phyloP scores from a whole-genome alignment of 2,113 vertebrate genomes.

The Oncorhynchus gorbuscha region DNA sequence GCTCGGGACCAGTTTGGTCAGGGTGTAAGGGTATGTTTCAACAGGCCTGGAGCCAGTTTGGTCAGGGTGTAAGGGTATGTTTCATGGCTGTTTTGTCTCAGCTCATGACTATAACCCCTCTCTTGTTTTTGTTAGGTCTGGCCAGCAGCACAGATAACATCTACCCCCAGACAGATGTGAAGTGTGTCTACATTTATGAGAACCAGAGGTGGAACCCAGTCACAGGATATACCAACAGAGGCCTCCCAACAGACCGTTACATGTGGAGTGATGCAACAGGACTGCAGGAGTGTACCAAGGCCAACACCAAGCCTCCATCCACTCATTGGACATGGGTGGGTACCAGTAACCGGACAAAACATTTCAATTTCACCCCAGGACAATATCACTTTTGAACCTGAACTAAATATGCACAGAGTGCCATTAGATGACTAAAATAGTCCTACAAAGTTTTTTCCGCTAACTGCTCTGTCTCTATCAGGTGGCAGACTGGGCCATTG shows the following conservation, averaged over 20 bases:
- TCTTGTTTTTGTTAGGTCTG: conserved; percentile 68
- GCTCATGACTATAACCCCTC: not conserved
- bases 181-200: conserved; percentile 91
- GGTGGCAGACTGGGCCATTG: conserved; percentile 90
- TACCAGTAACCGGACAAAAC: conserved; percentile 11
- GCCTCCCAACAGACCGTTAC: conserved; percentile 93
- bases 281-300: conserved; percentile 91
- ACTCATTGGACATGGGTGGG: conserved; percentile 94
- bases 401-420: too few species aligned
- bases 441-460: not conserved
- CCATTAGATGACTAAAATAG: not conserved
- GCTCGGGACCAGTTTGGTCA: too few species aligned
- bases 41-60: too few species aligned
- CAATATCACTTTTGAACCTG: too few species aligned
- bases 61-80: too few species aligned
- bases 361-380: conserved; percentile 2
- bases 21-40: too few species aligned
- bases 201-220: conserved; percentile 98
- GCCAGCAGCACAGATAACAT: conserved; percentile 86
- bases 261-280: conserved; percentile 97
- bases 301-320: conserved; percentile 86
- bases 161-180: conserved; percentile 86
- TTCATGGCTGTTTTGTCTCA: too few species aligned
- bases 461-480: conserved; percentile 48
- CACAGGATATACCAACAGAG: conserved; percentile 92